A percentile compares a stretch with the other conserved stretches of the same genome.
phyloP scores from a whole-genome alignment of 1,140 invertebrate species.

The Drosophila asahinai region DNA sequence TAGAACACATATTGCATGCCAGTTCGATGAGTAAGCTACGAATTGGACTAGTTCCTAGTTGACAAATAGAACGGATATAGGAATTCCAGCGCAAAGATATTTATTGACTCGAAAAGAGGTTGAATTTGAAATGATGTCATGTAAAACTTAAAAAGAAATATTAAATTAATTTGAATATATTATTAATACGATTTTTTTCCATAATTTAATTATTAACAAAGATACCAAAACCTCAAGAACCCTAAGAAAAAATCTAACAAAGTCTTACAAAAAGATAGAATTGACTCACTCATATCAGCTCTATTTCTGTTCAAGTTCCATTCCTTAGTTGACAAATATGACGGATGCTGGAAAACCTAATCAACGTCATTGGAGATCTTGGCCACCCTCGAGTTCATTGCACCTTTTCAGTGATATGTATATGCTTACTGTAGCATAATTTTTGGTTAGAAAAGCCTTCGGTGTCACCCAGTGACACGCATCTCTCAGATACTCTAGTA shows the following conservation, averaged over 20 bases:
- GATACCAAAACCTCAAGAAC: too few relatives aligned
- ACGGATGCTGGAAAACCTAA: not conserved
- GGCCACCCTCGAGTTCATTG: constrained; percentile 47
- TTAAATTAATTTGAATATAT: too few relatives aligned
- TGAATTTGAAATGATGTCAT: not conserved
- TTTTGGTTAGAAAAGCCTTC: constrained; percentile 18
- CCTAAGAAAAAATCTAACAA: too few relatives aligned
- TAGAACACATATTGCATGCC: constrained; percentile 23
- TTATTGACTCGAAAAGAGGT: constrained; percentile 24
- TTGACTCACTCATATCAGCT: not conserved
- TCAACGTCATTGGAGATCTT: constrained; percentile 25
- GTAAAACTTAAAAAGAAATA: too few relatives aligned
- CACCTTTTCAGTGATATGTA: constrained; percentile 9
- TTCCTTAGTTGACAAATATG: not conserved
- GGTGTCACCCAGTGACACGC: constrained; percentile 62
- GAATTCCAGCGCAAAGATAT: constrained; percentile 14
- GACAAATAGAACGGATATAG: constrained; percentile 3
- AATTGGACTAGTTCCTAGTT: not conserved
- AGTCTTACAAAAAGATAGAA: not conserved
- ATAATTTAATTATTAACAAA: too few relatives aligned
- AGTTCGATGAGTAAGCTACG: constrained; percentile 41
- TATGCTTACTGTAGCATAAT: constrained; percentile 22
- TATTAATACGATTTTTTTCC: too few relatives aligned
- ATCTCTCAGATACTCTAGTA: constrained; percentile 28
- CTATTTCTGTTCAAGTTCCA: not conserved